phyloP scores from a whole-genome alignment of 2,888 invertebrate genomes.

The Scaptomyza cyrtandrae region DNA sequence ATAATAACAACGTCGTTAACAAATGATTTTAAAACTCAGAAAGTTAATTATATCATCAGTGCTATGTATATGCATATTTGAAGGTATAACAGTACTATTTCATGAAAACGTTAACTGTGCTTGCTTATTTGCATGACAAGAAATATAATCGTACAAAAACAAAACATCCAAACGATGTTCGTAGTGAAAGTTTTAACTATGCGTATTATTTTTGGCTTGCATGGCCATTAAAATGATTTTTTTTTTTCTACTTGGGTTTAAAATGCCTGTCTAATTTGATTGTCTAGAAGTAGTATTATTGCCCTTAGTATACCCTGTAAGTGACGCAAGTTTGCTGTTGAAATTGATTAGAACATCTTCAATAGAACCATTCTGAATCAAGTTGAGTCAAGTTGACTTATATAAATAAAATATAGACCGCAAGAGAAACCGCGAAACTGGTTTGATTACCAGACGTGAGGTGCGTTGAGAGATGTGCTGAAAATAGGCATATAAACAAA shows the following conservation, averaged over 20 bases:
- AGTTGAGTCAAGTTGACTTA: conserved; percentile 18
- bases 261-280: conserved; percentile 31
- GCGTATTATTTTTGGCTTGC: conserved; percentile 47
- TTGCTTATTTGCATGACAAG: conserved; percentile 63
- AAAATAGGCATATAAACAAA: conserved; percentile 34
- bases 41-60: conserved; percentile 47
- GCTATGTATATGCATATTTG: conserved; percentile 4
- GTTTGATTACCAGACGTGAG: conserved; percentile 49
- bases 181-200: conserved; percentile 66
- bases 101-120: conserved; percentile 58
- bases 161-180: conserved; percentile 43
- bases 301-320: conserved; percentile 27
- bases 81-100: conserved; percentile 41
- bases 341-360: conserved; percentile 23
- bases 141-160: conserved; percentile 46
- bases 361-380: conserved; percentile 17
- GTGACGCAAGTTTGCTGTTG: neutral
- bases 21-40: conserved; percentile 17
- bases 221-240: conserved; percentile 55
- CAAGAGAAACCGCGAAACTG: conserved; percentile 59
- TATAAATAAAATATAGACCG: conserved; percentile 18
- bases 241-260: conserved; percentile 27
- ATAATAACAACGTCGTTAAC: neutral
- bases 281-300: neutral
- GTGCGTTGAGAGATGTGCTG: conserved; percentile 36